Conservation (phyloP, 2,113 vertebrate species). For the Pterocles gutturalis region DNA sequence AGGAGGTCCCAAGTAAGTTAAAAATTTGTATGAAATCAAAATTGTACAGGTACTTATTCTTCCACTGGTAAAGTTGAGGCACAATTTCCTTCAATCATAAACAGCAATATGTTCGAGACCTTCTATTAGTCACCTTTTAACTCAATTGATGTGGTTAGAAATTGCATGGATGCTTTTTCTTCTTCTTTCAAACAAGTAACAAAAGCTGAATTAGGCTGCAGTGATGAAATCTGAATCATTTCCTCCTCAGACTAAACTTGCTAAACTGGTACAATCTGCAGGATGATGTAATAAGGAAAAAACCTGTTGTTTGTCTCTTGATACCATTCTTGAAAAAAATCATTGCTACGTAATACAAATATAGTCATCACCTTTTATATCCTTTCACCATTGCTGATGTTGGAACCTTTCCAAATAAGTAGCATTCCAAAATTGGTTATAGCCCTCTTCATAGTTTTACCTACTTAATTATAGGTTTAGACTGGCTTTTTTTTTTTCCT, state of each 20-base stretch:
- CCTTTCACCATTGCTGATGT: slow-evolving; percentile 44
- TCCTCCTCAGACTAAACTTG: slow-evolving; percentile 54
- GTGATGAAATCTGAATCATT: slow-evolving; percentile 64
- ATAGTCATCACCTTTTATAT: slow-evolving; percentile 52
- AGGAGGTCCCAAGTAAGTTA: not conserved
- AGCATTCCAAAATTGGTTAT: slow-evolving; percentile 32
- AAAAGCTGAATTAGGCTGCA: slow-evolving; percentile 65
- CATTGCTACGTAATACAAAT: slow-evolving; percentile 35
- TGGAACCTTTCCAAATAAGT: slow-evolving; percentile 57
- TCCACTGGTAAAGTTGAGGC: not conserved
- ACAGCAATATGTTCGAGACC: slow-evolving; percentile 41
- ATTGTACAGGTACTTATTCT: not conserved
- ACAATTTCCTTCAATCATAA: slow-evolving; percentile 44
- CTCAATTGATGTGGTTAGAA: slow-evolving; percentile 67
- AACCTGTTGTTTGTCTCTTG: slow-evolving; percentile 61
- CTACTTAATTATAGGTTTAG: slow-evolving; percentile 47
- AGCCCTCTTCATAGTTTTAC: not conserved
- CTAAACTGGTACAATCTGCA: slow-evolving; percentile 59
- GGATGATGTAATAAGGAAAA: slow-evolving; percentile 66
- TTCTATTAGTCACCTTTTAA: slow-evolving; percentile 67
- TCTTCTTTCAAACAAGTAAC: slow-evolving; percentile 60
- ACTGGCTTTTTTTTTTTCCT: not conserved
- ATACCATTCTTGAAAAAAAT: slow-evolving; percentile 43
- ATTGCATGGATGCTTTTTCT: slow-evolving; percentile 49
- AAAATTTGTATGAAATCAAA: not conserved